Base-by-base conservation (phyloP, 2,797 vertebrate species). In the Rhinoraja longicauda region DNA sequence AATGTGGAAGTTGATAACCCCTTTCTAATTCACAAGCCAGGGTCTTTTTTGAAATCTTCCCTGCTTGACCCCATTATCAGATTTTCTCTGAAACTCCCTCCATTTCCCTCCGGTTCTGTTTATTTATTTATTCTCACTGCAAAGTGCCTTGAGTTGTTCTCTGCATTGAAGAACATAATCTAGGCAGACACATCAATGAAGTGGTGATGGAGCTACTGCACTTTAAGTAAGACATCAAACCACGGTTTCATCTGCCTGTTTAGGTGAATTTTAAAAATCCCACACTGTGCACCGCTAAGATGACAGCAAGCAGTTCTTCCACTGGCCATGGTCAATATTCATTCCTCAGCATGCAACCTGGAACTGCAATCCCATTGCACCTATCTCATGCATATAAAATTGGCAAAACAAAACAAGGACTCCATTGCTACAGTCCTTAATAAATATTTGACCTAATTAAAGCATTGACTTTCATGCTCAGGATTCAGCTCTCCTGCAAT, bases 151-250 rank as follows among this genome's bases (percentile, higher is more conserved):
- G 81, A 84, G 26, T 29, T 84, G 26, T 12, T 84, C 81, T 84
- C 81, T 59, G n/a, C 81, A 13, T 84, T 84, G 15, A 84, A 59
- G 53, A 59, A n/a, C 24, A 59, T 59, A 84, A 59, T 84, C 81
- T 84, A 13, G 8, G 1, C 26, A 59, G 81, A 59, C 53, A n/a
- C 26, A 59, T 84, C 81, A 84, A 26, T 84, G 53, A 8, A 13
- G 24, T n/a, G 12, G n/a, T 84, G 81, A 84, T 84, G 10, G 81
- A 84, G 81, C 29, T 5, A 29, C 26, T 84, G 81, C 26, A 84
- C 53, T 84, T 59, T 84, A 84, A 84, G 15, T 84, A 15, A 84
- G 53, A 84, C 53, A 84, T 84, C 57, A 84, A 84, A 15, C 24
- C 81, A 84, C 57, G 53, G 24, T 57, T 84, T 57, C 26, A 59